phyloP scores from a whole-genome alignment of 23 tunicate species.

The Aplidium turbinatum region DNA sequence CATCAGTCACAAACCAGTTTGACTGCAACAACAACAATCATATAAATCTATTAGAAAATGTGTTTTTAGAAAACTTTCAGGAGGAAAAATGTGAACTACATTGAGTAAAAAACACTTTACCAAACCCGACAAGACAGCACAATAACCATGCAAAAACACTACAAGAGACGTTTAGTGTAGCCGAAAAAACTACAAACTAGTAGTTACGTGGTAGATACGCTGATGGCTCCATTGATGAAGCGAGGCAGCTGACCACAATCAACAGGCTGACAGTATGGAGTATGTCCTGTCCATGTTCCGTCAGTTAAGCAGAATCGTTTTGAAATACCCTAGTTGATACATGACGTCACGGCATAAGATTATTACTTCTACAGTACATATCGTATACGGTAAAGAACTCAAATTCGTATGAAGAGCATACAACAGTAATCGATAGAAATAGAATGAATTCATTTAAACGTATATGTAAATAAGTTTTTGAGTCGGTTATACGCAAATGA shows the following conservation, averaged over 20 bases:
- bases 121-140: background rate
- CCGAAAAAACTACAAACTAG: background rate
- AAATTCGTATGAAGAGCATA: too few species aligned
- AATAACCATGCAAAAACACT: background rate
- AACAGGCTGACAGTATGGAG: constrained; percentile 66
- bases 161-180: background rate
- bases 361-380: background rate
- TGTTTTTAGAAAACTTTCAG: too few species aligned
- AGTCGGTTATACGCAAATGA: too few species aligned
- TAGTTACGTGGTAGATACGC: constrained; percentile 44
- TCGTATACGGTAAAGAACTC: too few species aligned
- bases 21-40: too few species aligned
- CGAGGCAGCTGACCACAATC: constrained; percentile 76
- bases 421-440: too few species aligned
- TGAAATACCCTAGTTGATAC: constrained; percentile 57
- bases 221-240: constrained; percentile 46
- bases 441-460: too few species aligned
- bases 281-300: constrained; percentile 65
- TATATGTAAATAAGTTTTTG: too few species aligned
- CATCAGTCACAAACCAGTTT: too few species aligned
- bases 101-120: background rate
- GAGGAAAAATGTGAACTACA: too few species aligned
- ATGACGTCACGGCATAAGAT: background rate
- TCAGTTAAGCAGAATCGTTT: constrained; percentile 53
- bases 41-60: too few species aligned